Percentiles rank a stretch among this genome's conserved stretches.
These are phyloP conservation scores for Lagria hirta DNA, from an alignment of 2,888 invertebrate species.

Conservation along the genomic window DNA sequence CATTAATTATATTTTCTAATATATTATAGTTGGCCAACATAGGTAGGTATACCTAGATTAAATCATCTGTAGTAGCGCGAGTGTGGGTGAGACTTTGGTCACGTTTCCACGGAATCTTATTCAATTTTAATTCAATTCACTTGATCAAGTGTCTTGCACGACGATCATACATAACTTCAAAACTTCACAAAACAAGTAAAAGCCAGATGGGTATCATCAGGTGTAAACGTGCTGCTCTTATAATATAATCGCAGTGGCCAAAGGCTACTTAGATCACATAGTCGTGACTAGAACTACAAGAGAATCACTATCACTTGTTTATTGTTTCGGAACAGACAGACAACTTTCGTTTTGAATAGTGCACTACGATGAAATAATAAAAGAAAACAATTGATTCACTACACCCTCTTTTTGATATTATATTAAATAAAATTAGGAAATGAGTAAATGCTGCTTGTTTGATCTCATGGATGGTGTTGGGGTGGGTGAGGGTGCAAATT, in stretches of 20 bases:
- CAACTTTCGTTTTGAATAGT: too few species aligned
- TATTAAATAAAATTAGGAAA: background rate
- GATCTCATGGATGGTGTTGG: too few species aligned
- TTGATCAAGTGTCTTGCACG: too few species aligned
- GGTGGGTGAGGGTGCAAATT: slow-evolving; percentile 9
- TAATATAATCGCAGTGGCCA: slow-evolving; percentile 16
- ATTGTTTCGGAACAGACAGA: slow-evolving; percentile 16
- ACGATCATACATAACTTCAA: too few species aligned
- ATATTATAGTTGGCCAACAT: slow-evolving; percentile 37
- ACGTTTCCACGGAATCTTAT: slow-evolving; percentile 13
- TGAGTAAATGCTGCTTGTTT: slow-evolving; percentile 1
- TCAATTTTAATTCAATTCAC: too few species aligned
- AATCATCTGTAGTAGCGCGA: slow-evolving; percentile 35
- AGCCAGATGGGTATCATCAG: too few species aligned
- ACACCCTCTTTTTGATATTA: background rate
- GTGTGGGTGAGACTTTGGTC: slow-evolving; percentile 18
- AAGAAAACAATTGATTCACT: slow-evolving; percentile 6
- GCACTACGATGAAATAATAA: too few species aligned
- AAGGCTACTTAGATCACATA: slow-evolving; percentile 22
- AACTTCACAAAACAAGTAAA: too few species aligned
- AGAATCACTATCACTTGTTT: slow-evolving; percentile 30
- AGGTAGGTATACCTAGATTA: slow-evolving; percentile 28
- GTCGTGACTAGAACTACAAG: slow-evolving; percentile 27
- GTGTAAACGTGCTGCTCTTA: too few species aligned
- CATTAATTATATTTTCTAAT: slow-evolving; percentile 38